A percentile compares a stretch with the other conserved stretches of the same genome.
Conservation (phyloP, 2,797 vertebrate genomes). For the Streptopelia turtur region DNA sequence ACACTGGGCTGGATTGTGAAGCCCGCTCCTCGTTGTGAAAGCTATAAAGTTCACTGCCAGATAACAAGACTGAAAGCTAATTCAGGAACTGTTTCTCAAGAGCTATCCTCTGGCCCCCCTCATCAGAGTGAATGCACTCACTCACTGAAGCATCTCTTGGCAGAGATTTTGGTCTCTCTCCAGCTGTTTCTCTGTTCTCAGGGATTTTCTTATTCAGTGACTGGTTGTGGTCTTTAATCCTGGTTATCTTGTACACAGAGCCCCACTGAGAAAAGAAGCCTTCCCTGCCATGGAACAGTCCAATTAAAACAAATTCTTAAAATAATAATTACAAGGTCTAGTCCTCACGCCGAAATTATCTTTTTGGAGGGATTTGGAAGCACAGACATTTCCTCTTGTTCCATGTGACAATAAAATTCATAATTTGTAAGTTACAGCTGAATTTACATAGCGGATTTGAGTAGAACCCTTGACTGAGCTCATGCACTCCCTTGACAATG, state of each 20-base stretch:
- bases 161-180: conserved; percentile 70
- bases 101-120: conserved; percentile 49
- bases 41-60: conserved; percentile 67
- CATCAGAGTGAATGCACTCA: conserved; percentile 64
- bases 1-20: conserved; percentile 63
- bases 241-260: conserved; percentile 59
- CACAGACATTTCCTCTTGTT: not conserved
- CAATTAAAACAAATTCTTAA: conserved; percentile 42
- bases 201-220: conserved; percentile 67
- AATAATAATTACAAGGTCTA: conserved; percentile 9
- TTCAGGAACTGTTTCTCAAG: conserved; percentile 72
- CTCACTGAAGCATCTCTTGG: conserved; percentile 73
- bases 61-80: conserved; percentile 54
- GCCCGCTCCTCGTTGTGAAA: not conserved
- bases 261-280: conserved; percentile 31
- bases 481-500: not conserved
- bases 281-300: not conserved
- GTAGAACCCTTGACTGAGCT: not conserved
- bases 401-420: not conserved
- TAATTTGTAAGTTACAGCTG: not conserved
- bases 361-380: not conserved
- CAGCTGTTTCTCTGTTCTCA: conserved; percentile 55
- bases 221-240: conserved; percentile 65
- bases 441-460: not conserved
- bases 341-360: not conserved